These are phyloP conservation scores for Apodemia hepburni DNA, from an alignment of 2,888 invertebrate species.

Conservation along the genomic window DNA sequence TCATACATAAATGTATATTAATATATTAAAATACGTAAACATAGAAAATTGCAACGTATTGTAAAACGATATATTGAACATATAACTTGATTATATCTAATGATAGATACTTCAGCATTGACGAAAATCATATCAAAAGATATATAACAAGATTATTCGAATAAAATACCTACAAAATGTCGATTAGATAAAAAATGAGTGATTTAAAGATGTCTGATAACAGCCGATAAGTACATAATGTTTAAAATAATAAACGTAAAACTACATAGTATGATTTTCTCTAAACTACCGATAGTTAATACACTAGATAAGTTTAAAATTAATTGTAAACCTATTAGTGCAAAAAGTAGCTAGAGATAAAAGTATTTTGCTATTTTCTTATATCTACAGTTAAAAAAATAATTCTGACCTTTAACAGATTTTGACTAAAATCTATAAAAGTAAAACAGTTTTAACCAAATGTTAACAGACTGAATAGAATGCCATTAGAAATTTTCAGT, in stretches of 20 bases:
- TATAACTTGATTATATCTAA: not conserved
- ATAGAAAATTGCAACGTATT: too few species aligned
- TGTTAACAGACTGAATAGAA: too few species aligned
- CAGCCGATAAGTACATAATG: not conserved
- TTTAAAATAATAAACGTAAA: not conserved
- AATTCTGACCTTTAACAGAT: not conserved
- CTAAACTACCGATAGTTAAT: not conserved
- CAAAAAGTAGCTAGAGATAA: not conserved
- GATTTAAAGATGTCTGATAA: slow-evolving; percentile 14
- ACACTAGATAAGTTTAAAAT: not conserved
- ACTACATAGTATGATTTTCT: not conserved
- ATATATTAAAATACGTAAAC: too few species aligned
- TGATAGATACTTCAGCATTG: not conserved
- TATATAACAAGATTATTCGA: not conserved
- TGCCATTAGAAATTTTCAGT: too few species aligned
- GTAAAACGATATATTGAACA: too few species aligned
- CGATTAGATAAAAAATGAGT: slow-evolving; percentile 2
- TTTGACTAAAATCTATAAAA: slow-evolving; percentile 2
- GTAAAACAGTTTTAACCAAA: not conserved
- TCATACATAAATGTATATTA: too few species aligned
- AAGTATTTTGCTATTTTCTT: not conserved
- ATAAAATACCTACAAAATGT: not conserved
- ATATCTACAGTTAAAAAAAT: not conserved
- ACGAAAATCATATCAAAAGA: not conserved
- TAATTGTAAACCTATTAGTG: not conserved